A percentile compares a stretch with the other conserved stretches of the same genome.
phyloP scores from a whole-genome alignment of 2,797 vertebrate species.

The Etheostoma nigrum region DNA sequence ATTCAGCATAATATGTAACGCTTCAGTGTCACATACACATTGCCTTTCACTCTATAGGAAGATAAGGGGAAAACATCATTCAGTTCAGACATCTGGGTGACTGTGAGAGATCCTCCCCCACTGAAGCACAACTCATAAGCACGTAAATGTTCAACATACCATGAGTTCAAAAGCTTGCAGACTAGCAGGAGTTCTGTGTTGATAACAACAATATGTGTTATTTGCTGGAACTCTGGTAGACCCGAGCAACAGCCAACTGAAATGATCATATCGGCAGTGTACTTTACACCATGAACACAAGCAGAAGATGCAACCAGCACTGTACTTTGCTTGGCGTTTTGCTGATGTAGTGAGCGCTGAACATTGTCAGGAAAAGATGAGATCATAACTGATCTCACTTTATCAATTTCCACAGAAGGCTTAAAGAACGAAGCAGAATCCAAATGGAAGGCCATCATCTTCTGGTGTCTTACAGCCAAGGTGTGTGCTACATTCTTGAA shows the following conservation, averaged over 20 bases:
- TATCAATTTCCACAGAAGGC: slow-evolving; percentile 5
- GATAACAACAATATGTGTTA: too few species aligned
- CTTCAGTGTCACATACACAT: background rate
- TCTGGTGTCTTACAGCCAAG: background rate
- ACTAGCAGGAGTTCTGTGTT: too few species aligned
- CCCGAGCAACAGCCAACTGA: too few species aligned
- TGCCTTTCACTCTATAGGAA: background rate
- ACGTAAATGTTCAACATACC: too few species aligned
- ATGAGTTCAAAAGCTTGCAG: too few species aligned
- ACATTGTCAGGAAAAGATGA: background rate
- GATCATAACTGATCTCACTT: background rate
- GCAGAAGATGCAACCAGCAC: slow-evolving; percentile 10
- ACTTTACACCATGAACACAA: background rate
- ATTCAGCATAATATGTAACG: background rate
- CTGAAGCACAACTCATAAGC: too few species aligned
- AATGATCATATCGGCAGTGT: too few species aligned
- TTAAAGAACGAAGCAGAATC: background rate
- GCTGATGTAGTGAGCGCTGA: background rate
- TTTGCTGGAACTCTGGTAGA: too few species aligned
- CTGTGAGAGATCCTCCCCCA: slow-evolving; percentile 29
- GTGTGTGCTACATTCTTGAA: too few species aligned
- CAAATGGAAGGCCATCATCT: slow-evolving; percentile 8
- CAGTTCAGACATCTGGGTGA: slow-evolving; percentile 11
- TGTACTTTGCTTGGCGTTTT: background rate
- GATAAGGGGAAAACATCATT: background rate